Base-by-base conservation (phyloP, 2,797 vertebrate genomes). In the Muscicapa striata region DNA sequence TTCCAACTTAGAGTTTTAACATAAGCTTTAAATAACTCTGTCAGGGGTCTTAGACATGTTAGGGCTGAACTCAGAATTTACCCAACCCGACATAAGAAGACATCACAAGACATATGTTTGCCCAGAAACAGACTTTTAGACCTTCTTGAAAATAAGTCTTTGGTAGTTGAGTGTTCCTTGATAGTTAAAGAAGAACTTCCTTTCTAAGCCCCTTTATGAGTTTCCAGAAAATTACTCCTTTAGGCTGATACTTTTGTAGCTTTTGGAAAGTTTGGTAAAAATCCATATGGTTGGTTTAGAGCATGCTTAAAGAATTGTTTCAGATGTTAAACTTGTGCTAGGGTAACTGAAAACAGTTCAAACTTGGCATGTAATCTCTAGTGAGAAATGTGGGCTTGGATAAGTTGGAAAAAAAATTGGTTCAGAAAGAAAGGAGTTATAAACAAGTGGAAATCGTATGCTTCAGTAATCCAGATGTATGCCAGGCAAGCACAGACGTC, bases 371-470 rank as follows among this genome's bases (percentile, higher is more conserved):
- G 94, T 91, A 94, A 64, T 94, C 91, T 94, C 85, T 89, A 96
- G 93, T 74, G 93, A 94, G 91, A 96, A 96, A 97, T 91, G 95
- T 89, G 94, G 94, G 77, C 74, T 96, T 93, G 93, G 93, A 94
- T 96, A 97, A 95, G 91, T 94, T 90, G 89, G 91, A 74, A 93
- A 96, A 96, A 97, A 94, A 88, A 96, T 82, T 94, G 79, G 82
- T 97, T 96, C 87, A 97, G 95, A 97, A 97, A 96, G 93, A 96
- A 97, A 96, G 91, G 89, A 94, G 95, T 96, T 96, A 96, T 96
- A 96, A 96, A 96, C 96, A 96, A 97, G 94, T 96, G 94, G 95
- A 96, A 96, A 97, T 96, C 80, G 87, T 87, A 93, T 79, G 91
- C 94, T 96, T 90, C 87, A 86, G 89, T 94, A 94, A 93, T 79